Evolutionary conservation across 2,888 invertebrate genomes (phyloP), one percentile per base, ranked within the genome.

Genomic region (Teleiodes luculella): DNA sequence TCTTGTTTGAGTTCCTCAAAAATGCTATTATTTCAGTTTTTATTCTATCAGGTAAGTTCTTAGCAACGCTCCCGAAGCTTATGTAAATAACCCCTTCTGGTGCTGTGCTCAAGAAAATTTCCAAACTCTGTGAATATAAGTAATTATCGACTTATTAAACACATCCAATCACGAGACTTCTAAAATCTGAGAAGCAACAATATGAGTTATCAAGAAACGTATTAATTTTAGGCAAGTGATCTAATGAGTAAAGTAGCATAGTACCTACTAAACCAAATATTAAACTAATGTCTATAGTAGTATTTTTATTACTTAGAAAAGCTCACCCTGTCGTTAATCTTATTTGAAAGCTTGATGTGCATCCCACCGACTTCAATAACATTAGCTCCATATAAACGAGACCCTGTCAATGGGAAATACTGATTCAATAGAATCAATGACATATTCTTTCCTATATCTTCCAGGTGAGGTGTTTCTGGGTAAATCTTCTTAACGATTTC

Each of bases 21-120:
- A 67, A 46, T 0, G 86, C 86, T 16, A 92, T 62, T 47, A 95
- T 91, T 33, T 82, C 89, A 48, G 88, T 76, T 46, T 92, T 76
- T 64, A 91, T 92, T 1, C 90, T 80, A 11, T 77, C 68, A 0
- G 93, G 91, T 65, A 95, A 85, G 8, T 92, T 89, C 53, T 91
- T 91, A 56, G 94, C 91, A 87, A 94, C 92, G 0, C 94, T 94
- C 1, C 95, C 95, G 79, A 94, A 90, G 70, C 93, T 94, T 65
- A 95, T 94, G 70, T 92, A 92, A 47, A 95, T 86, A 2, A 93
- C 93, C 0, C 93, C 93, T 39, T 92, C 80, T 24, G 88, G 77
- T 0, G 94, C 91, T 50, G 89, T 91, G 67, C 92, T 92, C 52
- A 94, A 83, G 70, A 92, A 92, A 45, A 86, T 80, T 65, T 91